These are phyloP conservation scores for Pissodes strobi DNA, from an alignment of 1,140 invertebrate species.

Conservation along the genomic window DNA sequence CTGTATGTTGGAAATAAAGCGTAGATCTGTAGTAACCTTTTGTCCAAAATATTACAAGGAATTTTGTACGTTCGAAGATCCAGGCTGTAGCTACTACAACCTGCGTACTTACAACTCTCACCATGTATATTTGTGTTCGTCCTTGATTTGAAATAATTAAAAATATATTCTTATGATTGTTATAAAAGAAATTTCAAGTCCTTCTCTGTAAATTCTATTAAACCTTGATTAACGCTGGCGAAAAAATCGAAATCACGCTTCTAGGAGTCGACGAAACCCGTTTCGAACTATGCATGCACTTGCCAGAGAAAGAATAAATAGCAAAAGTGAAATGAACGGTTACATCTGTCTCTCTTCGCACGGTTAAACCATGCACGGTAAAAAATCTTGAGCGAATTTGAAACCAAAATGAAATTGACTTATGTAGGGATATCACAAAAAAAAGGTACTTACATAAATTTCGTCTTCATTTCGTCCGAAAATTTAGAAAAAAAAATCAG, in stretches of 20 bases:
- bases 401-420: neutral
- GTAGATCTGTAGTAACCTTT: too few species aligned
- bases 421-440: too few species aligned
- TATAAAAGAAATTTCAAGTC: too few species aligned
- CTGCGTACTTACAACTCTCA: too few species aligned
- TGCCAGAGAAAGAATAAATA: constrained; percentile 23
- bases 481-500: constrained; percentile 10
- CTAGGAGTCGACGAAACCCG: constrained; percentile 13
- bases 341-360: neutral
- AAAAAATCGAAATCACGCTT: constrained; percentile 19
- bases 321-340: constrained; percentile 26
- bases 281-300: constrained; percentile 24
- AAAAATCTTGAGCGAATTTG: neutral
- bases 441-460: constrained; percentile 31
- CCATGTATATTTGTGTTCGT: too few species aligned
- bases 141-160: too few species aligned
- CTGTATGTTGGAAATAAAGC: too few species aligned
- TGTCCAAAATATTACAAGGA: too few species aligned
- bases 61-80: too few species aligned
- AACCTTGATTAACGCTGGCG: neutral
- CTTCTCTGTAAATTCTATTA: neutral
- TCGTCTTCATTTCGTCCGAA: constrained; percentile 27
- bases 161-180: too few species aligned
- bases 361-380: neutral
- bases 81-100: too few species aligned